Evolutionary conservation across 2,797 vertebrate genomes (phyloP), one percentile per base, ranked within the genome.

Genomic region (Moxostoma hubbsi): DNA sequence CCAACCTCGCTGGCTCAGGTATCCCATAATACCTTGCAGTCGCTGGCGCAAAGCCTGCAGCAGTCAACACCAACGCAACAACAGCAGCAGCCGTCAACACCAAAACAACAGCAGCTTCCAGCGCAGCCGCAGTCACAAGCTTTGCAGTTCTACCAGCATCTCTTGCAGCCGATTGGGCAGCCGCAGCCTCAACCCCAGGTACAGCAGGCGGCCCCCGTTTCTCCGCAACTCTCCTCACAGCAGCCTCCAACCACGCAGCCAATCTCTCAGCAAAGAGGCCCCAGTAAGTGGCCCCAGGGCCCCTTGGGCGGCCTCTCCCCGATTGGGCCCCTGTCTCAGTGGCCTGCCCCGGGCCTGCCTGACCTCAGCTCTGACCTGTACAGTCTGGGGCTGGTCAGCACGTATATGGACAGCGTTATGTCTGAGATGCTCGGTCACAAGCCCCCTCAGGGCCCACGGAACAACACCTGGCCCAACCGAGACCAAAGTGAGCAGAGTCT

Each of bases 381-480:
- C 90, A 99, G 97, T 79, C 89, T 99, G 90, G 98, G 98, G 50
- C 93, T 99, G 75, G 97, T 98, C 85, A 99, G 97, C 94, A 98
- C 94, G 86, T 98, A 98, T 89, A 98, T 99, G 97, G 97, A 99
- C 93, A 98, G 95, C n/a, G 89, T 98, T 89, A 94, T 99, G 96
- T 96, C 96, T 0, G 98, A 99, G 88, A 96, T 99, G 95, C 91
- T 99, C 87, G 98, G 97, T 67, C 97, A 98, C 88, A 99, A 99
- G 87, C 95, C 96, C 0, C 96, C 96, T 85, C 96, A 96, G 89
- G 97, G 97, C 85, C 96, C 96, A 67, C 96, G 98, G 77, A 99
- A 99, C 91, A 99, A 99, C 88, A 99, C 98, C 0, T 99, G 98
- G 98, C 98, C 98, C 77, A 99, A 99, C 91, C 94, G 97, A 81